A percentile compares a stretch with the other conserved stretches of the same genome.
Evolutionary conservation across 2,888 invertebrate genomes (phyloP).

Genomic region (Sminthurides aquaticus): DNA sequence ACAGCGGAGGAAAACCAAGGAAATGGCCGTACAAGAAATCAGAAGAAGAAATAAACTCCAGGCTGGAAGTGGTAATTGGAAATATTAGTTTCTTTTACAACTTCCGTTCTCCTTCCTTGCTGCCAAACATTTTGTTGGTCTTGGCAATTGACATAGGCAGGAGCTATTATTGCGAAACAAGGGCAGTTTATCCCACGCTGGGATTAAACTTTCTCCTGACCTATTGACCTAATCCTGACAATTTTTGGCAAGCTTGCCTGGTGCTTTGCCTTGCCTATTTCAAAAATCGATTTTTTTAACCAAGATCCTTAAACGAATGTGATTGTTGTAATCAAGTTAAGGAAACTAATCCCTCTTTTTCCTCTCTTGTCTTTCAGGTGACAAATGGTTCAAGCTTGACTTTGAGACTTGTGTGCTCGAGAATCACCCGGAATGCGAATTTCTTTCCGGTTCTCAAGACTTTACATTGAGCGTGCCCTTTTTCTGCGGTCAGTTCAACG

Average conservation of each 20-base stretch:
- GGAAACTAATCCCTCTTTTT: too few species aligned
- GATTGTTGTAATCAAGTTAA: too few species aligned
- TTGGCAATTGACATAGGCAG: not conserved
- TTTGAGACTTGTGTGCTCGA: constrained; percentile 48
- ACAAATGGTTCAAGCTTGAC: constrained; percentile 36
- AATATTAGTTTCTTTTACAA: not conserved
- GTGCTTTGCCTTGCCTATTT: too few species aligned
- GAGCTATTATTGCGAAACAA: not conserved
- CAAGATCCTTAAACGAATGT: too few species aligned
- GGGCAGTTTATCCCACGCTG: too few species aligned
- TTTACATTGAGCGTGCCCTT: constrained; percentile 55
- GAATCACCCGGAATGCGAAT: constrained; percentile 49
- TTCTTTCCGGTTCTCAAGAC: constrained; percentile 45
- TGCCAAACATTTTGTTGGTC: not conserved
- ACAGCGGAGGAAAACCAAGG: constrained; percentile 20
- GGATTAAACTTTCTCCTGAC: too few species aligned
- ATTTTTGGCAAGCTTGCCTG: too few species aligned
- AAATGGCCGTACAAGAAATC: constrained; percentile 32
- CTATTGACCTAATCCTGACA: too few species aligned
- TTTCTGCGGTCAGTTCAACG: constrained; percentile 57
- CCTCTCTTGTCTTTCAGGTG: too few species aligned
- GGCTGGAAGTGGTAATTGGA: constrained; percentile 10
- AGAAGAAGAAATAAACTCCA: constrained; percentile 25
- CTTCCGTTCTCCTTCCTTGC: not conserved
- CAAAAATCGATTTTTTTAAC: too few species aligned